Conservation (phyloP, 2,888 invertebrate genomes). For the Reticulitermes lucifugus region DNA sequence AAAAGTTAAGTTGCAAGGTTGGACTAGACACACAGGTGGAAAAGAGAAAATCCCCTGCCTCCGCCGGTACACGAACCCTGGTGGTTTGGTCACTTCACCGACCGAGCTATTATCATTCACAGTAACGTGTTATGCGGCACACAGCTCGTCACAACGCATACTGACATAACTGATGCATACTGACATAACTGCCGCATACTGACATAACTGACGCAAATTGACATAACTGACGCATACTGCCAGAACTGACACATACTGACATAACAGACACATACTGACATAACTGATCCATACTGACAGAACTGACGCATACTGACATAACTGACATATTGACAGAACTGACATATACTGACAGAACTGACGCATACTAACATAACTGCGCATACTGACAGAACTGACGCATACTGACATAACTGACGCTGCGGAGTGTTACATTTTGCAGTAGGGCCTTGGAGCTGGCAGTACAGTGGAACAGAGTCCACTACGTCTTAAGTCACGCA, state of each 20-base stretch:
- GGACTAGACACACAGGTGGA: too few species aligned
- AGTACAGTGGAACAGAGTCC: constrained; percentile 7
- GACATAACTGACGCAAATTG: neutral
- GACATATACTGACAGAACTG: neutral
- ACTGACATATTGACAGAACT: neutral
- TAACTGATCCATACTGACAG: neutral
- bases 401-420: neutral
- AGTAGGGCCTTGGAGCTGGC: constrained; percentile 11
- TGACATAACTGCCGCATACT: neutral
- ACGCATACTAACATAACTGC: neutral
- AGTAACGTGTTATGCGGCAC: neutral
- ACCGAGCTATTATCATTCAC: too few species aligned
- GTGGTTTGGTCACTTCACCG: too few species aligned
- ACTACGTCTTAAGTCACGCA: neutral
- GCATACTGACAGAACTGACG: neutral
- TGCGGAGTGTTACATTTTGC: constrained; percentile 19
- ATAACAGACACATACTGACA: neutral
- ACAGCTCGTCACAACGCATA: neutral
- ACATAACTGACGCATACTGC: neutral
- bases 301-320: neutral
- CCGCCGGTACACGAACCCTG: too few species aligned
- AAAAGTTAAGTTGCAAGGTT: too few species aligned
- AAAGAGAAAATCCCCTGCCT: too few species aligned
- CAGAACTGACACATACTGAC: neutral
- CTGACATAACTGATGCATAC: neutral